Base-by-base conservation (phyloP, 2,113 vertebrate species). In the Semicossyphus pulcher region DNA sequence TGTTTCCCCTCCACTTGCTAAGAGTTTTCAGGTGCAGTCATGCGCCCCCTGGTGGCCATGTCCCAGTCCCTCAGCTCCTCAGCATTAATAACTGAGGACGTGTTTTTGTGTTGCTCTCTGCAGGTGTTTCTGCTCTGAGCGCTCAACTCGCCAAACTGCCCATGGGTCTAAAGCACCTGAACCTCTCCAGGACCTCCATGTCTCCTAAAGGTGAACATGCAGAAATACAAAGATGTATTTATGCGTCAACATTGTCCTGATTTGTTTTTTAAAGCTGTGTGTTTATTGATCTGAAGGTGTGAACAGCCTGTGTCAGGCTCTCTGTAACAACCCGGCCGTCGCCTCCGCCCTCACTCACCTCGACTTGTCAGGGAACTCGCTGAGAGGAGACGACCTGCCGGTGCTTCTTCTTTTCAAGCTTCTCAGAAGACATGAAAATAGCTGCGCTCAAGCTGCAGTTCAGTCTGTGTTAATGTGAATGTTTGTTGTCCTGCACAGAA, bases 321-420 rank as follows among this genome's bases (percentile, higher is more conserved):
- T 99, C 83, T 95, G 94, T 92, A 92, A 94, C 81, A 97, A 96
- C 88, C 91, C 92, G 0, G 49, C 92, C 51, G 89, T 96, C 0
- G 74, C 93, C 18, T 91, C 48, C 78, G 89, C 94, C 0, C 96
- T 99, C 5, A 81, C 88, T 16, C 94, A 96, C 72, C 94, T 99
- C 0, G 96, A 99, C 87, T 94, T 99, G 92, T 98, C 97, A 68
- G 97, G 97, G 63, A 99, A 98, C 9, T 86, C 89, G 0, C 94
- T 99, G 4, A 91, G 95, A 0, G 94, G 98, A 25, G 98, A 99
- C 49, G 98, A 99, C 87, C 92, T 98, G 64, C 94, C 91, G 59
- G 98, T 99, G 93, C 51, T n/a, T n/a, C n/a, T n/a, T n/a, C n/a
- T n/a, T n/a, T n/a, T n/a, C n/a, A n/a, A n/a, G n/a, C n/a, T n/a